Evolutionary conservation across 2,113 vertebrate species (phyloP), one percentile per base, ranked within the genome.

Genomic region (Notechis scutatus): DNA sequence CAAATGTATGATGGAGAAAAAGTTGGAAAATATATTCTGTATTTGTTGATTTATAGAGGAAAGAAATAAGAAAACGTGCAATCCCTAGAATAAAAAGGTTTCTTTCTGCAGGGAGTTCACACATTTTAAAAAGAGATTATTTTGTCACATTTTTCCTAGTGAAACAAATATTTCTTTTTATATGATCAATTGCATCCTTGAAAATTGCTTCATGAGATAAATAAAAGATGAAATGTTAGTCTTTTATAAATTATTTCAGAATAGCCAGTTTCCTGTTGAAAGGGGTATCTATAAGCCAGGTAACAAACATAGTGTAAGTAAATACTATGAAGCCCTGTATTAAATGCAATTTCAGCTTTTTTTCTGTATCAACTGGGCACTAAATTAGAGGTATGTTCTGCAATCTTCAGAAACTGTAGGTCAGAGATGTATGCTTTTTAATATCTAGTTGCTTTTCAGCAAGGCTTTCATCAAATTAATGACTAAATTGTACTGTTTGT

Each of bases 381-480:
- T 97, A 97, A 0, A 8, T 93, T 0, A n/a, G 85, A 56, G 92
- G 91, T 92, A 50, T 56, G 93, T 93, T 93, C 93, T 93, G 93
- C 55, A 93, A 87, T 3, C 92, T 91, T 92, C 91, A 95, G 88
- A 29, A 81, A 94, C 94, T 95, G 91, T 26, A 95, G 95, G 96
- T 95, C 94, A 93, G 95, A 98, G 97, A 98, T 98, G 94, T 97
- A 97, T 97, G 97, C 90, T 95, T 98, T 98, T 97, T 97, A 98
- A 98, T 98, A 98, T 96, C 96, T 57, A 94, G 96, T 95, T 96
- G 95, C 93, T 96, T 95, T 94, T 64, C 20, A 93, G 89, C 94
- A 94, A 0, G 86, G 89, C 91, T 96, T 97, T 95, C 92, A 96
- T 97, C 96, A 93, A 69, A 47, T 95, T 97, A 97, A 97, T 96